phyloP scores from a whole-genome alignment of 2,113 vertebrate genomes.

The Ondatra zibethicus region DNA sequence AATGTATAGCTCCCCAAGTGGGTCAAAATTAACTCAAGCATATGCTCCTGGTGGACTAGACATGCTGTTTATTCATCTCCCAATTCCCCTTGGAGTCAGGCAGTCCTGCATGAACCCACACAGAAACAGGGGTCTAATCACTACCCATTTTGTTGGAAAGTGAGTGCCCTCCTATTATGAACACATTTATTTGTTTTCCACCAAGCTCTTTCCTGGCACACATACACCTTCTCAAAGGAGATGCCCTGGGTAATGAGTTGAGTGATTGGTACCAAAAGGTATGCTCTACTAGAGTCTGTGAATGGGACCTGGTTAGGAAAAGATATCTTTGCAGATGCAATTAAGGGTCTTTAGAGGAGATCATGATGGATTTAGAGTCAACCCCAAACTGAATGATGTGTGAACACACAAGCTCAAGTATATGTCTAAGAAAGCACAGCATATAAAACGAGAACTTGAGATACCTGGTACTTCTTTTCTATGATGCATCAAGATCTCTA shows the following conservation, averaged over 20 bases:
- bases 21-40: not conserved
- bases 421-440: not conserved
- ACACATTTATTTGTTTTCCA: not conserved
- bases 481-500: not conserved
- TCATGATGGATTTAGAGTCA: not conserved
- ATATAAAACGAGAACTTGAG: not conserved
- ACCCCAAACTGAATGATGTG: not conserved
- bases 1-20: not conserved
- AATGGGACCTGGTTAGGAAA: not conserved
- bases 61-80: not conserved
- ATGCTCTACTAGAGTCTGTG: not conserved
- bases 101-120: fast-evolving
- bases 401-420: not conserved
- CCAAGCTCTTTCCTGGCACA: not conserved
- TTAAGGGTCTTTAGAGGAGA: not conserved
- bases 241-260: not conserved
- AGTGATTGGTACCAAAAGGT: not conserved
- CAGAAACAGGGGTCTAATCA: not conserved
- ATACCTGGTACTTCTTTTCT: not conserved
- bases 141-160: not conserved
- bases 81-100: not conserved
- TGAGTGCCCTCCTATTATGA: not conserved
- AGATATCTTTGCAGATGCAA: not conserved
- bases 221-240: not conserved
- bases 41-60: not conserved